Conservation (phyloP, 2,797 vertebrate genomes). For the Macroramphosus scolopax region DNA sequence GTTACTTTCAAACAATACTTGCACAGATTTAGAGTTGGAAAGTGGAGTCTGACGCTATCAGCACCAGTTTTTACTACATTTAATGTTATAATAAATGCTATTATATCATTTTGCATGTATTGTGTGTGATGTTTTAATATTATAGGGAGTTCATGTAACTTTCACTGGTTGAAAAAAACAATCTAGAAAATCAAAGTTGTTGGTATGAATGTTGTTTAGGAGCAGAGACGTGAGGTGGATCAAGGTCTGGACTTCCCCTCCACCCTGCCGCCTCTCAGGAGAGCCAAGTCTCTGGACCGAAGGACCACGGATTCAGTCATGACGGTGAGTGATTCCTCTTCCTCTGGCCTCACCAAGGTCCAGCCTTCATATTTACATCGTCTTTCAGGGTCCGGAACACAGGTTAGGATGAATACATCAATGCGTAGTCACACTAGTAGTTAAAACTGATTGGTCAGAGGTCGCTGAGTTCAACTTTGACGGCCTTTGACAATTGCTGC, state of each 20-base stretch:
- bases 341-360: neutral
- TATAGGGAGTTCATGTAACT: neutral
- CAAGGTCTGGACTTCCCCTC: slow-evolving; percentile 74
- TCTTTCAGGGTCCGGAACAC: neutral
- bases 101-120: too few species aligned
- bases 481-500: too few species aligned
- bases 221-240: slow-evolving; percentile 57
- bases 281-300: slow-evolving; percentile 84
- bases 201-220: slow-evolving; percentile 63
- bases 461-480: too few species aligned
- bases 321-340: slow-evolving; percentile 73
- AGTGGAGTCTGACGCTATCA: slow-evolving; percentile 8
- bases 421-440: too few species aligned
- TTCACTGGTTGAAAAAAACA: too few species aligned
- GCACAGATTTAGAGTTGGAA: slow-evolving; percentile 3
- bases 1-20: slow-evolving; percentile 6
- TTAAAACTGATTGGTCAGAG: too few species aligned
- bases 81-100: too few species aligned
- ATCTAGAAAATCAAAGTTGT: too few species aligned
- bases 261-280: slow-evolving; percentile 77
- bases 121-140: too few species aligned
- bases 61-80: too few species aligned
- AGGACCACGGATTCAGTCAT: slow-evolving; percentile 84
- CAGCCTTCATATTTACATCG: neutral
- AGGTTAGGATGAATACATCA: neutral